Conservation (phyloP, 2,113 vertebrate species). For the Gopherus evgoodei region DNA sequence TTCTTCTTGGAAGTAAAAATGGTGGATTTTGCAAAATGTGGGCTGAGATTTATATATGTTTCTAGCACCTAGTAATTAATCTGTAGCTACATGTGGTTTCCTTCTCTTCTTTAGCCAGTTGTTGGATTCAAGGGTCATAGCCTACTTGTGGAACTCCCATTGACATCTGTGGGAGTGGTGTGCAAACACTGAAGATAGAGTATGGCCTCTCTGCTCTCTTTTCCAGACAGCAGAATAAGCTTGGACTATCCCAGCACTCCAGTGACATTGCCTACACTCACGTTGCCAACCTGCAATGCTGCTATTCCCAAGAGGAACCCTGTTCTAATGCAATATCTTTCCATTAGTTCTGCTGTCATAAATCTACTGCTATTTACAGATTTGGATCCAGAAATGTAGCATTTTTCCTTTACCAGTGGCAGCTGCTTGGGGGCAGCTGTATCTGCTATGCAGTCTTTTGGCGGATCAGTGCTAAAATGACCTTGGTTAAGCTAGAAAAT, state of each 20-base stretch:
- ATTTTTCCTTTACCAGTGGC: background rate
- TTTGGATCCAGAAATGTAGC: background rate
- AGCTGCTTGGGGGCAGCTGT: background rate
- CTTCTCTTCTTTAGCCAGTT: background rate
- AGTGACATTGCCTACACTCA: background rate
- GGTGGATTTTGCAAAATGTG: background rate
- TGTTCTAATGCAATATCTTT: background rate
- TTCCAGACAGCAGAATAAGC: background rate
- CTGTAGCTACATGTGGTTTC: background rate
- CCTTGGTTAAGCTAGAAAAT: constrained; percentile 29
- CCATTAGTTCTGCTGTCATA: background rate
- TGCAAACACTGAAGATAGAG: constrained; percentile 11
- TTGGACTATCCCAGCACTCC: background rate
- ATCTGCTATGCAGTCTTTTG: constrained; percentile 17
- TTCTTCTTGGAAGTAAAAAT: background rate
- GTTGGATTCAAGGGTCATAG: constrained; percentile 29
- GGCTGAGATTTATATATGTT: background rate
- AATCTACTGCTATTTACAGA: background rate
- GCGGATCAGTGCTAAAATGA: background rate
- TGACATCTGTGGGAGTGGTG: constrained; percentile 14
- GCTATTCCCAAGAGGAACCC: background rate
- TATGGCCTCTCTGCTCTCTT: background rate
- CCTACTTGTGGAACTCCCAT: constrained; percentile 31
- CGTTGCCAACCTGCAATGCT: rapidly evolving
- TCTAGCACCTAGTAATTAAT: background rate